phyloP scores from a whole-genome alignment of 2,113 vertebrate genomes.

The Brachirus orientalis region DNA sequence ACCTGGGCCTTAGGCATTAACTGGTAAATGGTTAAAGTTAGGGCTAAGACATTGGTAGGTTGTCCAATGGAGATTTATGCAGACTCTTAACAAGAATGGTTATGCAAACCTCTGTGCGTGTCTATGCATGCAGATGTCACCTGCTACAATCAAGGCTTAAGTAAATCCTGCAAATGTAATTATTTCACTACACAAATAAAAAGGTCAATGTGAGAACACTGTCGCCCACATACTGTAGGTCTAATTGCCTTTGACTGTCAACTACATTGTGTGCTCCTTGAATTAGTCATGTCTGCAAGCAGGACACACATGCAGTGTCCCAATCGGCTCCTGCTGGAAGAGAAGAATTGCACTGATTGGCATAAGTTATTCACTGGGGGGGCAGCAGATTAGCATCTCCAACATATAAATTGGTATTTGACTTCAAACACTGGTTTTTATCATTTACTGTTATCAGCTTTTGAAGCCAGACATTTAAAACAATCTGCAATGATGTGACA shows the following conservation, averaged over 20 bases:
- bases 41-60: too few relatives aligned
- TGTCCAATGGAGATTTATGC: too few relatives aligned
- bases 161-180: conserved; percentile 56
- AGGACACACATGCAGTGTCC: conserved; percentile 39
- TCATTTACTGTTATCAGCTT: conserved; percentile 14
- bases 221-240: conserved; percentile 57
- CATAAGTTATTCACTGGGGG: too few relatives aligned
- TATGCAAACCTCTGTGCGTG: neutral
- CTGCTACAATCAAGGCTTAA: conserved; percentile 48
- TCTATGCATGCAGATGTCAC: conserved; percentile 21
- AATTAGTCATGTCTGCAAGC: conserved; percentile 59
- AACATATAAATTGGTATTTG: conserved; percentile 38
- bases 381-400: conserved; percentile 28
- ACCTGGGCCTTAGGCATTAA: too few relatives aligned
- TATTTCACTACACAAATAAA: conserved; percentile 47
- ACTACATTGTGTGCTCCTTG: conserved; percentile 45
- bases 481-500: neutral
- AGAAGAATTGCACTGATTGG: too few relatives aligned
- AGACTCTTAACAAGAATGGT: too few relatives aligned
- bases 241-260: conserved; percentile 54
- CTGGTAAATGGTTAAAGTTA: too few relatives aligned
- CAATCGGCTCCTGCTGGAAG: conserved; percentile 38
- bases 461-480: conserved; percentile 15
- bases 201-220: conserved; percentile 53
- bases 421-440: conserved; percentile 48